Evolutionary conservation across 2,113 vertebrate species (phyloP), one percentile per base, ranked within the genome.

Genomic region (Micronycteris hirsuta): DNA sequence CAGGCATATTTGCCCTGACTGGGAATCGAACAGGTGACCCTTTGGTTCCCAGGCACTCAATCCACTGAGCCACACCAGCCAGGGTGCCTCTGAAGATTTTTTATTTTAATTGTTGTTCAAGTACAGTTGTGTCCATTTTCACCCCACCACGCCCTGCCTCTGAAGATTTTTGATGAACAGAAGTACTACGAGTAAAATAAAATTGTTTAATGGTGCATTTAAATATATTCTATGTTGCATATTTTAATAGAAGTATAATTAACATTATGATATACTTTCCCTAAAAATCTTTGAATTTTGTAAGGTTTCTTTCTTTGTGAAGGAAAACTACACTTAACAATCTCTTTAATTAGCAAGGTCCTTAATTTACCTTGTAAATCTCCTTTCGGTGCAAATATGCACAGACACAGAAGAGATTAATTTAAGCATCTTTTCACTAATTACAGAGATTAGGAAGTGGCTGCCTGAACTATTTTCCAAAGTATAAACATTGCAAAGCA

Each of bases 371-470:
- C 65, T 92, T 93, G 77, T 82, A 67, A 95, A 13, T 86, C 86
- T 87, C 52, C 80, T 26, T 36, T 86, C 45, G 71, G 1, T 76
- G 63, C 88, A 88, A 78, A 95, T 36, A 91, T 22, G 71, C 87
- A 71, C 56, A 93, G 94, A 87, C 6, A 93, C 95, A 93, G 45
- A 26, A 73, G 97, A 88, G 97, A 97, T 98, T 98, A 98, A 80
- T 76, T 89, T 92, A 86, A 96, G 61, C 87, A 24, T 93, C 96
- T 97, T 97, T 97, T 88, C 86, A 90, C 84, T 98, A 96, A 98
- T 97, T 92, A 95, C 96, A 98, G 91, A 94, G 95, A 92, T 96
- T 90, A 93, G 20, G 83, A 84, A 96, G 97, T 86, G 96, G 94
- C 97, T 97, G 94, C 94, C 85, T 97, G 96, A 93, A 96, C 73